phyloP scores from a whole-genome alignment of 2,113 vertebrate species.

The Sapajus apella region DNA sequence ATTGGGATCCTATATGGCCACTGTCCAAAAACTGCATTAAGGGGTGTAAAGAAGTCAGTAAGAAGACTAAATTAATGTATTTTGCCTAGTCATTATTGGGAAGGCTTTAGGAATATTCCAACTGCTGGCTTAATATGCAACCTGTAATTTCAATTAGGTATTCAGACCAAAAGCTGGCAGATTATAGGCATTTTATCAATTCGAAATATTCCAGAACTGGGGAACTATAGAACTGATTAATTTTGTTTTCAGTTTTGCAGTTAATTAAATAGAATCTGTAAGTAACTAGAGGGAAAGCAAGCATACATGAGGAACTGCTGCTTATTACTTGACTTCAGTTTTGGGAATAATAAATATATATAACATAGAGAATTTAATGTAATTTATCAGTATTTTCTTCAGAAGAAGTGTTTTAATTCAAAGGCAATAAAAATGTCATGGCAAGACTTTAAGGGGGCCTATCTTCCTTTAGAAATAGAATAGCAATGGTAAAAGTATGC shows the following conservation, averaged over 20 bases:
- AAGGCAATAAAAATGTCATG: neutral
- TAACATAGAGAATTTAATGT: neutral
- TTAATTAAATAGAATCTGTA: neutral
- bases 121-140: conserved; percentile 29
- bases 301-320: neutral
- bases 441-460: neutral
- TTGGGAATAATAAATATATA: neutral
- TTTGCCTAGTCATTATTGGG: conserved; percentile 43
- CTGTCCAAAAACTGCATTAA: conserved; percentile 72
- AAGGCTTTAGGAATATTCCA: conserved; percentile 4
- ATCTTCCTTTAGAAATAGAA: neutral
- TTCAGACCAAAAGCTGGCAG: neutral
- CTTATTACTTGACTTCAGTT: neutral
- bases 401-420: neutral
- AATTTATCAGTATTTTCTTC: neutral
- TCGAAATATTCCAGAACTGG: neutral
- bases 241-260: neutral
- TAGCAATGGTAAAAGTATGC: neutral
- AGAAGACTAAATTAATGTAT: conserved; percentile 55
- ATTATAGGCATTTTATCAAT: neutral
- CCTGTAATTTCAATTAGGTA: neutral
- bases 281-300: neutral
- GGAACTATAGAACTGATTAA: neutral
- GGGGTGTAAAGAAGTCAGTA: conserved; percentile 48
- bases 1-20: conserved; percentile 44